phyloP scores from a whole-genome alignment of 1,140 invertebrate genomes.

The Cherax quadricarinatus region DNA sequence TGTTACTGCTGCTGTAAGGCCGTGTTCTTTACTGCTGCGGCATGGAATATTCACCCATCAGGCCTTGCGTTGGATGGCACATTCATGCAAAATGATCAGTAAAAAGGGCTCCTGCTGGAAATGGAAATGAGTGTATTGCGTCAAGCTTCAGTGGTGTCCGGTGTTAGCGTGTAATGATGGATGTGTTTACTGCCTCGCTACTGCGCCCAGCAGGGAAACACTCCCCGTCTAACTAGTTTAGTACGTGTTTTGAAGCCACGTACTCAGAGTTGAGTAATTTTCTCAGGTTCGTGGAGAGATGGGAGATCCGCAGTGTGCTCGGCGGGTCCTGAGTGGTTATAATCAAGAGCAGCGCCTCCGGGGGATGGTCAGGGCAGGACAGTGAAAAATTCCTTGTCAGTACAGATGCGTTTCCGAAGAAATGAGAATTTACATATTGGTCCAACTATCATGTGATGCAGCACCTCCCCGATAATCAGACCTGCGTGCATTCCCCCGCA shows the following conservation, averaged over 20 bases:
- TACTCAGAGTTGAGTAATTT: background rate
- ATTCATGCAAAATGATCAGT: slow-evolving; percentile 7
- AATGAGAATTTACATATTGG: slow-evolving; percentile 55
- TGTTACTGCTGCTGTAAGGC: background rate
- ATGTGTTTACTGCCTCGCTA: slow-evolving; percentile 1
- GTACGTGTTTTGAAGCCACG: background rate
- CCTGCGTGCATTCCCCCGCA: background rate
- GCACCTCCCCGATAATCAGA: slow-evolving; percentile 33
- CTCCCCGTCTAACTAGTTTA: background rate
- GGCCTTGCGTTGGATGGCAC: slow-evolving; percentile 7
- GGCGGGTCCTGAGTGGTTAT: background rate
- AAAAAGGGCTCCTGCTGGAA: slow-evolving; percentile 34
- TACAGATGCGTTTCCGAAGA: slow-evolving; percentile 58
- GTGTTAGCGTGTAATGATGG: slow-evolving; percentile 13
- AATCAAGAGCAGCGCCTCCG: background rate
- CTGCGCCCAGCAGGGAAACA: background rate
- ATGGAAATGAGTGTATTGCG: slow-evolving; percentile 49
- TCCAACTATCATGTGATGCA: slow-evolving; percentile 37
- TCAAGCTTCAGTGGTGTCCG: slow-evolving; percentile 34
- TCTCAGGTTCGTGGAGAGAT: background rate
- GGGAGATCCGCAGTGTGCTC: background rate
- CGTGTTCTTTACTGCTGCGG: background rate
- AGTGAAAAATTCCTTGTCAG: slow-evolving; percentile 47
- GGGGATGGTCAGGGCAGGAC: background rate
- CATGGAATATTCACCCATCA: background rate